These are phyloP conservation scores for Falcaria lacertinaria DNA, from an alignment of 2,888 invertebrate species.

Conservation along the genomic window DNA sequence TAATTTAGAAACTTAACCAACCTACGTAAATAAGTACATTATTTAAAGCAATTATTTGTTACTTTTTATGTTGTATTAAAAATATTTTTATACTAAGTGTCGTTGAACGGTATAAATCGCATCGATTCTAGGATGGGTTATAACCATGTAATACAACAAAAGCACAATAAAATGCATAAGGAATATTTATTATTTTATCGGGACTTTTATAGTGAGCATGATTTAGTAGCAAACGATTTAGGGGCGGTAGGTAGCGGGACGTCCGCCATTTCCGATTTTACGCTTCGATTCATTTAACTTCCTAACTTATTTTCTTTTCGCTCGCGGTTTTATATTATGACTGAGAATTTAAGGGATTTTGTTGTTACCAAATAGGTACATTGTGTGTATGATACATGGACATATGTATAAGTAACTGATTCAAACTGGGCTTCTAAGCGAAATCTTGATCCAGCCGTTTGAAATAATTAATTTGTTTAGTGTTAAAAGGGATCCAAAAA, in stretches of 20 bases:
- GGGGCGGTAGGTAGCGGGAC: slow-evolving; percentile 42
- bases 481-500: too few species aligned
- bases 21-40: too few species aligned
- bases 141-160: slow-evolving; percentile 50
- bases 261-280: slow-evolving; percentile 70
- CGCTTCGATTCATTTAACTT: slow-evolving; percentile 47
- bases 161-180: slow-evolving; percentile 60
- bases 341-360: too few species aligned
- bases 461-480: too few species aligned
- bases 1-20: too few species aligned
- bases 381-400: too few species aligned
- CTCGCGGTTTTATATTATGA: slow-evolving; percentile 10
- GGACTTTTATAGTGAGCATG: slow-evolving; percentile 69
- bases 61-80: too few species aligned
- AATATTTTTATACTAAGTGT: background rate
- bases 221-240: slow-evolving; percentile 64
- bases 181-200: slow-evolving; percentile 71
- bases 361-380: too few species aligned
- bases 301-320: slow-evolving; percentile 43
- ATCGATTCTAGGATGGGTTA: slow-evolving; percentile 14
- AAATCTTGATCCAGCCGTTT: too few species aligned
- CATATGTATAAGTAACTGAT: too few species aligned
- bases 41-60: too few species aligned
- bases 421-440: too few species aligned
- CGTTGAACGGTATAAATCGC: background rate